A percentile compares a stretch with the other conserved stretches of the same genome.
Conservation (phyloP, 2,888 invertebrate genomes). For the Cyclophora albipunctata region DNA sequence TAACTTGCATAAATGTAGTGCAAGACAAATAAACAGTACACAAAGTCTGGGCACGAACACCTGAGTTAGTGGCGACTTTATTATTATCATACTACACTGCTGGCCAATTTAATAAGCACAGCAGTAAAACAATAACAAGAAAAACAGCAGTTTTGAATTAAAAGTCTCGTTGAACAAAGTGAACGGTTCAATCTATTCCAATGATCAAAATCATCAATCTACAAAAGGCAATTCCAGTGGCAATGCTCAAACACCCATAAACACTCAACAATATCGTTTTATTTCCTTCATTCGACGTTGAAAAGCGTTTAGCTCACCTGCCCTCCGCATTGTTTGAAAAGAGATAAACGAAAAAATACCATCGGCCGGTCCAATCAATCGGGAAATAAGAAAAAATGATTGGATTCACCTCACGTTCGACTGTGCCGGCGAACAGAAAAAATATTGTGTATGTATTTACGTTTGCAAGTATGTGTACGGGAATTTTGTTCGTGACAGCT, state of each 20-base stretch:
- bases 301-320: slow-evolving; percentile 52
- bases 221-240: too few relatives aligned
- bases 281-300: slow-evolving; percentile 14
- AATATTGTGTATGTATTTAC: slow-evolving; percentile 43
- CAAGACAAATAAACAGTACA: slow-evolving; percentile 41
- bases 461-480: slow-evolving; percentile 38
- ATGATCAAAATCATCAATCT: too few relatives aligned
- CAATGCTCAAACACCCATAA: slow-evolving; percentile 5
- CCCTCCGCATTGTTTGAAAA: slow-evolving; percentile 41
- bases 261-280: slow-evolving; percentile 28
- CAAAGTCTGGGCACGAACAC: slow-evolving; percentile 52
- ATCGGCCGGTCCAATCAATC: slow-evolving; percentile 60
- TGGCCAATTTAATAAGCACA: slow-evolving; percentile 8
- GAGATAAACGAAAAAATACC: slow-evolving; percentile 48
- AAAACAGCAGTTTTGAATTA: too few relatives aligned
- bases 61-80: slow-evolving; percentile 51
- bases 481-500: slow-evolving; percentile 26
- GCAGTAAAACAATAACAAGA: too few relatives aligned
- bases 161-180: too few relatives aligned
- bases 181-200: too few relatives aligned
- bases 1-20: slow-evolving; percentile 31
- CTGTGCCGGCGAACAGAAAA: slow-evolving; percentile 19
- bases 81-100: slow-evolving; percentile 28
- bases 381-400: slow-evolving; percentile 62
- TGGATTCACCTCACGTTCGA: slow-evolving; percentile 59